These are phyloP conservation scores for Scolanthus callimorphus DNA, from an alignment of 92 coral and sea anemone species.

Conservation along the genomic window DNA sequence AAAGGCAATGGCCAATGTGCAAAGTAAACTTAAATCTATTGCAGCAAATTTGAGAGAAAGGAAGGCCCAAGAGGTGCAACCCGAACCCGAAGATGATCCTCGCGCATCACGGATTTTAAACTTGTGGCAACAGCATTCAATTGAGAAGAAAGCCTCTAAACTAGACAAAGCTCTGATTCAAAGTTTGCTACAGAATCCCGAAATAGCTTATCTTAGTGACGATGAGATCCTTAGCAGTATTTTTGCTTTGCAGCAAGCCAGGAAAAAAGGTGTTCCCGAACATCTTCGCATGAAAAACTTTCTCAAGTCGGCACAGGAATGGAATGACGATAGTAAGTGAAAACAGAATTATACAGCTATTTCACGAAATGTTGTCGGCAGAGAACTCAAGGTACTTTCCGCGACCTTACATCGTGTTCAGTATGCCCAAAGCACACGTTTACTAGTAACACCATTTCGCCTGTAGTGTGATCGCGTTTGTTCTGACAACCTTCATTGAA, in stretches of 20 bases:
- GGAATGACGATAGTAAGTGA: too few species aligned
- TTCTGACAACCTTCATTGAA: too few species aligned
- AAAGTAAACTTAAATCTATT: too few species aligned
- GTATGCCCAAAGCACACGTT: too few species aligned
- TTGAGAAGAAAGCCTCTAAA: neutral
- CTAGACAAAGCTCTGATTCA: neutral
- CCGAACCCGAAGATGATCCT: neutral
- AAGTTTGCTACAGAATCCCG: neutral
- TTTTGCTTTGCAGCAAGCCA: neutral
- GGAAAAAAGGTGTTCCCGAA: neutral
- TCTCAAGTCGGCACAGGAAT: neutral
- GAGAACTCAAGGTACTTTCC: too few species aligned
- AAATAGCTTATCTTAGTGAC: neutral
- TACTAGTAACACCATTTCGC: too few species aligned
- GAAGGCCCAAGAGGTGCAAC: neutral
- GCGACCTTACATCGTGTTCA: too few species aligned
- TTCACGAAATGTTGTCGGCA: too few species aligned
- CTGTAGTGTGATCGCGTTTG: too few species aligned
- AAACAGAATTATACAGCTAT: too few species aligned
- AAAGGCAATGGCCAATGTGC: too few species aligned
- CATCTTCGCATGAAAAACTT: neutral
- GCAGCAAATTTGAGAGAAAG: too few species aligned
- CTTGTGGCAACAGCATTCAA: neutral
- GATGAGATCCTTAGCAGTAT: neutral
- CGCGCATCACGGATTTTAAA: neutral